Percentiles rank a stretch among this genome's conserved stretches.
Conservation (phyloP, 2,113 vertebrate species). For the Eurystomus gularis region DNA sequence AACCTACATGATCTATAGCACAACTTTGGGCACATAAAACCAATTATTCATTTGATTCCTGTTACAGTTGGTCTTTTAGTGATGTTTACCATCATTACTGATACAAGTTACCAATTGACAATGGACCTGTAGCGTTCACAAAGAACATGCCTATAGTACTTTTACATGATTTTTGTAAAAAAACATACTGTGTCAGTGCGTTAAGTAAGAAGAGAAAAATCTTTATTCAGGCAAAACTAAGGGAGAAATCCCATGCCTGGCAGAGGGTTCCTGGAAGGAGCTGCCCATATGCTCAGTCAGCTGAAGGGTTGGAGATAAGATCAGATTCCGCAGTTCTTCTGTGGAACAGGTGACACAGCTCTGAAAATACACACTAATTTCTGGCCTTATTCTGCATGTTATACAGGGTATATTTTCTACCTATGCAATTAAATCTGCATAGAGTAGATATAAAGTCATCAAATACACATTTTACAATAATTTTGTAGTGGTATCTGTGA, state of each 20-base stretch:
- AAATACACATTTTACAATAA: not conserved
- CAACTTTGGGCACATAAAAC: not conserved
- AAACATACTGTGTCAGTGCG: not conserved
- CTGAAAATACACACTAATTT: not conserved
- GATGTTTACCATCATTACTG: not conserved
- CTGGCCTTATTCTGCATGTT: not conserved
- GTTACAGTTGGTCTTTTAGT: not conserved
- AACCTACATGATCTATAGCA: not conserved
- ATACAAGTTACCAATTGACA: not conserved
- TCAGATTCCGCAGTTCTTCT: not conserved
- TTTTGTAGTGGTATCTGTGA: not conserved
- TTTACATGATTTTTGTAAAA: not conserved
- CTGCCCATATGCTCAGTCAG: not conserved
- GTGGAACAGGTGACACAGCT: not conserved
- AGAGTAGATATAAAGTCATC: not conserved
- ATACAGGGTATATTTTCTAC: not conserved
- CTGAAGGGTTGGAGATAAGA: not conserved
- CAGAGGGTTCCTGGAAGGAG: not conserved
- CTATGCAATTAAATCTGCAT: not conserved
- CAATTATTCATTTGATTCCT: not conserved
- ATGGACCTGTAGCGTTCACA: not conserved
- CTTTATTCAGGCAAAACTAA: not conserved
- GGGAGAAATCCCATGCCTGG: not conserved
- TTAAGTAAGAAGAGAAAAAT: not conserved
- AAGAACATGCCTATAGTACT: not conserved